These are phyloP conservation scores for Ectobius pallidus DNA, from an alignment of 2,888 invertebrate species.

Conservation along the genomic window DNA sequence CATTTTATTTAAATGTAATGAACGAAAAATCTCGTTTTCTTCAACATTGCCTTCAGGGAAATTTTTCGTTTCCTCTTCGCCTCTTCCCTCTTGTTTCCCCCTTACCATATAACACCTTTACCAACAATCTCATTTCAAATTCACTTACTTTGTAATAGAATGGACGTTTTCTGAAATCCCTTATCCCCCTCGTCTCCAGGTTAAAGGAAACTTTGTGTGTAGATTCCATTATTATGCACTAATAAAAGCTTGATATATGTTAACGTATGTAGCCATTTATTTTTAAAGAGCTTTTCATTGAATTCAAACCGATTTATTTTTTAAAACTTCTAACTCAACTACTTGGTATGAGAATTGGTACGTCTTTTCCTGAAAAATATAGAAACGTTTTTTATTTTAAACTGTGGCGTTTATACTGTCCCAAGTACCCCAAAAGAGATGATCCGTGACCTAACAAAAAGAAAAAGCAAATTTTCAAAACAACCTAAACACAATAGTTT, in stretches of 20 bases:
- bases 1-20: slow-evolving; percentile 43
- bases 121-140: slow-evolving; percentile 38
- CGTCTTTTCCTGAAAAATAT: too few species aligned
- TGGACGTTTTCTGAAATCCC: slow-evolving; percentile 18
- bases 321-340: too few species aligned
- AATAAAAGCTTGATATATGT: slow-evolving; percentile 35
- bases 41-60: slow-evolving; percentile 39
- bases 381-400: too few species aligned
- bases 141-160: slow-evolving; percentile 38
- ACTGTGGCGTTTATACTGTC: too few species aligned
- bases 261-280: slow-evolving; percentile 28
- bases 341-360: too few species aligned
- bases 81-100: not conserved
- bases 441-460: too few species aligned
- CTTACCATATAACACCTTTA: not conserved
- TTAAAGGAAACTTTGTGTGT: slow-evolving; percentile 4
- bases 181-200: not conserved
- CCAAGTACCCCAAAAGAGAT: too few species aligned
- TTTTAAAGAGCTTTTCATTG: not conserved
- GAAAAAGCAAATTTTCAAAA: too few species aligned
- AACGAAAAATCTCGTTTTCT: slow-evolving; percentile 42
- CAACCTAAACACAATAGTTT: too few species aligned
- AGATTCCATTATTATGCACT: slow-evolving; percentile 34
- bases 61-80: slow-evolving; percentile 29
- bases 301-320: not conserved